Evolutionary conservation across 2,888 invertebrate genomes (phyloP).

Genomic region (Sphaerophoria rueppellii): DNA sequence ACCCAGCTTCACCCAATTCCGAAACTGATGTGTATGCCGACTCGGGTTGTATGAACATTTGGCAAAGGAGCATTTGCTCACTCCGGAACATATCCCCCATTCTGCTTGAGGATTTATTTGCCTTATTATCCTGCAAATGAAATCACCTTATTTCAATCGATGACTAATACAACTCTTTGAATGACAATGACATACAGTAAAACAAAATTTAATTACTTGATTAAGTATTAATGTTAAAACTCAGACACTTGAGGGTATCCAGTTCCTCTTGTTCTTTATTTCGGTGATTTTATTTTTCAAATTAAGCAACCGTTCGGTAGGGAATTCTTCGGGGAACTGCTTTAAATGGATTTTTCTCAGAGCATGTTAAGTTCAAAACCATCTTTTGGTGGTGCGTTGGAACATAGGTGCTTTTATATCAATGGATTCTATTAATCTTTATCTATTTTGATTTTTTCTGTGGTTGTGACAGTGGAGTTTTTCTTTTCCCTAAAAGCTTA

Average conservation of each 20-base stretch:
- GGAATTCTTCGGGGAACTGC: conserved; percentile 36
- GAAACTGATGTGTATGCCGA: conserved; percentile 96
- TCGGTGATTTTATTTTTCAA: background rate
- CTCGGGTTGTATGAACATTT: conserved; percentile 97
- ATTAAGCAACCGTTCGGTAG: conserved; percentile 15
- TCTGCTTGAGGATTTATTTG: conserved; percentile 69
- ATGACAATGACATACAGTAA: background rate
- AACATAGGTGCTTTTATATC: conserved; percentile 19
- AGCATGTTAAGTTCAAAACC: conserved; percentile 60
- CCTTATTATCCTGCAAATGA: conserved; percentile 28
- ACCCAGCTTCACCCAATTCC: conserved; percentile 95
- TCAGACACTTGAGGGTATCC: conserved; percentile 3
- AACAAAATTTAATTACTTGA: conserved; percentile 13
- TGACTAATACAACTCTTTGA: background rate
- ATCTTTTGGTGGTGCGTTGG: conserved; percentile 20
- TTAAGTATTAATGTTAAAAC: background rate
- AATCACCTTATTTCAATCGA: conserved; percentile 21
- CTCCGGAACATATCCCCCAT: conserved; percentile 94
- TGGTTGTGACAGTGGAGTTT: conserved; percentile 17
- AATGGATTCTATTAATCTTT: conserved; percentile 64
- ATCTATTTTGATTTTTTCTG: conserved; percentile 40
- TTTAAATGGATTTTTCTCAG: conserved; percentile 22
- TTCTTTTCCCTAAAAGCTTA: conserved; percentile 38
- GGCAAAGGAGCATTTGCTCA: conserved; percentile 95
- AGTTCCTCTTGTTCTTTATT: conserved; percentile 14